Percentiles rank a stretch among this genome's conserved stretches.
phyloP scores from a whole-genome alignment of 2,113 vertebrate species.

The Carettochelys insculpta region DNA sequence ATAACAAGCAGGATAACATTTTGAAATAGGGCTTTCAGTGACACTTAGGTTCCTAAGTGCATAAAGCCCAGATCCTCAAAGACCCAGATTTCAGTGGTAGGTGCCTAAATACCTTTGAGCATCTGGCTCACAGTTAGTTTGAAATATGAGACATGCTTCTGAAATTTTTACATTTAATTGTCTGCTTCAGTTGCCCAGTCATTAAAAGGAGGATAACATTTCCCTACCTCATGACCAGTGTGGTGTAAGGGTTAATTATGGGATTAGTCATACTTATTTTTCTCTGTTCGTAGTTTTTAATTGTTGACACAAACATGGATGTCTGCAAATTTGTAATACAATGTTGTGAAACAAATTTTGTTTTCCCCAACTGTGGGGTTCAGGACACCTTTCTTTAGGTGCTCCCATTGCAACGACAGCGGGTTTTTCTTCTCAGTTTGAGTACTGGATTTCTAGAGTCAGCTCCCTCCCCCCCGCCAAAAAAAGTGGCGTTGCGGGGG shows the following conservation, averaged over 20 bases:
- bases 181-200: neutral
- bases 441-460: neutral
- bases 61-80: neutral
- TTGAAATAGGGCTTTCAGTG: neutral
- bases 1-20: neutral
- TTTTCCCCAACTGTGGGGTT: neutral
- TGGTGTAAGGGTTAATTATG: neutral
- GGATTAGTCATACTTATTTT: neutral
- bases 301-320: neutral
- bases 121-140: neutral
- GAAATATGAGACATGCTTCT: neutral
- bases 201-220: too few species aligned
- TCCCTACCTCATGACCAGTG: too few species aligned
- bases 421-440: neutral
- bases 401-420: neutral
- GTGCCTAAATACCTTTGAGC: neutral
- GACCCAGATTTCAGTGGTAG: neutral
- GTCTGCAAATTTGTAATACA: neutral
- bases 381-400: neutral
- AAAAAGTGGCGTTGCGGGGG: too few species aligned
- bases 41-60: neutral
- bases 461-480: too few species aligned
- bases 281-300: neutral
- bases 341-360: neutral
- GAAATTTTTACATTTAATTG: neutral